Conservation (phyloP, 2,797 vertebrate genomes). For the Triplophysa bombifrons region DNA sequence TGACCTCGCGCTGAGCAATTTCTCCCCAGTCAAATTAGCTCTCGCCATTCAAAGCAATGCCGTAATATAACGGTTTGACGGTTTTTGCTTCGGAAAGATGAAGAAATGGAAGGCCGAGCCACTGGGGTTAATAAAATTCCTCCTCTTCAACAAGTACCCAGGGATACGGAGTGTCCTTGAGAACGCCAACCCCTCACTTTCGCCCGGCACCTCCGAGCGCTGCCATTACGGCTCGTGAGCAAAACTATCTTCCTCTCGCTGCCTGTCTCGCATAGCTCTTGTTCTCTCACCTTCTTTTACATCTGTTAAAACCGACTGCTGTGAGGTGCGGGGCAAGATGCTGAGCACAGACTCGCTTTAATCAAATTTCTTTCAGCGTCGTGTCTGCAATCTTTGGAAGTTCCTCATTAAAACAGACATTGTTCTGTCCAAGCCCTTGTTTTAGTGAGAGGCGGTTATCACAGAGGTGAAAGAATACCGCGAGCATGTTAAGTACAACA, state of each 20-base stretch:
- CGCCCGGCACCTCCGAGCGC: conserved; percentile 67
- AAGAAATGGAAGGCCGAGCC: conserved; percentile 78
- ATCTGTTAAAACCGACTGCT: conserved; percentile 14
- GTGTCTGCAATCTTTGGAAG: conserved; percentile 21
- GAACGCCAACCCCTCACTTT: conserved; percentile 75
- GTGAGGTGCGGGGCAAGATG: neutral
- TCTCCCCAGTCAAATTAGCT: conserved; percentile 85
- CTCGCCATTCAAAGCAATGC: conserved; percentile 78
- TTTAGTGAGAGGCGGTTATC: conserved; percentile 66
- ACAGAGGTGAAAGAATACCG: conserved; percentile 63
- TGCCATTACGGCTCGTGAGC: conserved; percentile 62
- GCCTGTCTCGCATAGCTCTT: neutral
- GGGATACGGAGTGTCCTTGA: conserved; percentile 83
- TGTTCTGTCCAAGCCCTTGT: conserved; percentile 7
- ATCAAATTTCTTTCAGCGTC: neutral
- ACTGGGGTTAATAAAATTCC: conserved; percentile 87
- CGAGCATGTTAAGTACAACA: conserved; percentile 60
- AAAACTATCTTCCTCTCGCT: conserved; percentile 56
- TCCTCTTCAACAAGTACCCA: conserved; percentile 86
- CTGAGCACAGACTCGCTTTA: neutral
- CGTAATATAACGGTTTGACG: conserved; percentile 79
- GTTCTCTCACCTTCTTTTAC: conserved; percentile 16
- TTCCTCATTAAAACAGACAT: conserved; percentile 33
- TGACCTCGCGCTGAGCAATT: conserved; percentile 83
- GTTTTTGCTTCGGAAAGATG: conserved; percentile 74